These are phyloP conservation scores for Bothrops jararaca DNA, from an alignment of 2,113 vertebrate species.

Conservation along the genomic window DNA sequence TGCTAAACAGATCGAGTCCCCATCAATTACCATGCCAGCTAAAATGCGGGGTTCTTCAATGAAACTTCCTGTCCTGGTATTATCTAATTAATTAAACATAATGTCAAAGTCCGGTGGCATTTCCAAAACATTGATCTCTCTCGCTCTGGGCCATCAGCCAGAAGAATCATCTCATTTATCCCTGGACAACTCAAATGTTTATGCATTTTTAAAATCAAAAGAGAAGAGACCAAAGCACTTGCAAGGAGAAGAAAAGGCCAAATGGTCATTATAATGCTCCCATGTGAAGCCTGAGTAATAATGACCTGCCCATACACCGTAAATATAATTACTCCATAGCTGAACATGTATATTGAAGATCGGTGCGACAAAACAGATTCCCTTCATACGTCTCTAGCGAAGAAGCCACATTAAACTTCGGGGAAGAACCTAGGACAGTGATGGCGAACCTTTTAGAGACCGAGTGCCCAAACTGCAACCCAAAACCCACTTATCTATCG, in stretches of 20 bases:
- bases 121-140: background rate
- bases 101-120: background rate
- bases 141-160: background rate
- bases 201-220: background rate
- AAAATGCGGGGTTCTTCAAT: background rate
- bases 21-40: background rate
- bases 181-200: background rate
- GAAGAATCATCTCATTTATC: background rate
- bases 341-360: background rate
- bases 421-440: background rate
- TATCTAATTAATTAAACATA: slow-evolving; percentile 7
- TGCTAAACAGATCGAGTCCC: background rate
- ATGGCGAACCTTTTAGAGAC: no score
- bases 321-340: background rate
- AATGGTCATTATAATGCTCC: background rate
- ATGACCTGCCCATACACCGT: background rate
- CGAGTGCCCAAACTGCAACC: no score
- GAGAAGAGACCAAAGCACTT: background rate
- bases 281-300: background rate
- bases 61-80: background rate
- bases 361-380: background rate
- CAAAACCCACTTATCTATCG: no score
- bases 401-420: background rate
- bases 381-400: background rate
- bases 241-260: background rate